Evolutionary conservation across 2,113 vertebrate genomes (phyloP).

Genomic region (Cyprinodon brontotheroides): DNA sequence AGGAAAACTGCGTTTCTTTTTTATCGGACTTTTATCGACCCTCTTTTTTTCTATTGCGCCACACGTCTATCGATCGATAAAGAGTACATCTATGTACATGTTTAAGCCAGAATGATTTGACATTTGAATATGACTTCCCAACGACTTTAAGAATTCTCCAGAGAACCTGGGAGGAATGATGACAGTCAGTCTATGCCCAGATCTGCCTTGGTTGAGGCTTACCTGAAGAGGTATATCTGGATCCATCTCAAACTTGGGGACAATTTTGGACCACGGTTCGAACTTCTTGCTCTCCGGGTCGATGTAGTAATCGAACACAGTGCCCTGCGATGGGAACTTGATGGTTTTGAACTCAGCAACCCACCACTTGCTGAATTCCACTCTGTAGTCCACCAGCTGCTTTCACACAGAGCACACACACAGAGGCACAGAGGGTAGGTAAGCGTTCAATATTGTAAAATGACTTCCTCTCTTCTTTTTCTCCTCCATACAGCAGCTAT

Average conservation of each 20-base stretch:
- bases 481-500: constrained; percentile 40
- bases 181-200: no score
- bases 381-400: constrained; percentile 90
- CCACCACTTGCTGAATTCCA: constrained; percentile 99
- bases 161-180: no score
- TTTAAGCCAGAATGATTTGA: no score
- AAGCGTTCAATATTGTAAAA: constrained; percentile 51
- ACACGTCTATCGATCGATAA: no score
- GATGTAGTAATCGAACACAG: constrained; percentile 94
- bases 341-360: constrained; percentile 91
- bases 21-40: no score
- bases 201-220: background rate
- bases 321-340: constrained; percentile 96
- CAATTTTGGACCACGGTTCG: constrained; percentile 93
- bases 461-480: constrained; percentile 41
- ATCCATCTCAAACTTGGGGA: constrained; percentile 90
- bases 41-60: no score
- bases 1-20: no score
- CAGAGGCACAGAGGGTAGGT: constrained; percentile 38
- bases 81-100: no score
- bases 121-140: no score
- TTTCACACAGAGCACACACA: constrained; percentile 53
- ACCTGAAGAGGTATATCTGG: constrained; percentile 91
- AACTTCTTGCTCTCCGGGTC: constrained; percentile 92
- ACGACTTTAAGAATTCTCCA: no score